These are phyloP conservation scores for Pachyuromys duprasi DNA, from an alignment of 2,797 vertebrate genomes.

Conservation along the genomic window DNA sequence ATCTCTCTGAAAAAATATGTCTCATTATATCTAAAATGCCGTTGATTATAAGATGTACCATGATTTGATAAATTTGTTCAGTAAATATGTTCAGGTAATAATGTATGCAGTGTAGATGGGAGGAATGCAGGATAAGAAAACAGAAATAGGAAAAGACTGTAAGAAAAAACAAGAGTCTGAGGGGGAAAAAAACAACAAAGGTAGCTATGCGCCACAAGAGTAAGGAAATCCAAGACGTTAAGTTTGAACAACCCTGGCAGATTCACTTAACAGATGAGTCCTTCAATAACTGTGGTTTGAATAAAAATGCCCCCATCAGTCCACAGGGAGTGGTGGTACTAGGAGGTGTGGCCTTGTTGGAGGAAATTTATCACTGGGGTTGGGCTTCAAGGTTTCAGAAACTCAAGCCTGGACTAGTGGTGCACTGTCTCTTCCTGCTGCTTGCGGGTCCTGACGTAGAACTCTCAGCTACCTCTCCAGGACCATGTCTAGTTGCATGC, in stretches of 20 bases:
- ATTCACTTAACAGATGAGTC: neutral
- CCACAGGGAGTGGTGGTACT: neutral
- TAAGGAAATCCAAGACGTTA: conserved; percentile 1
- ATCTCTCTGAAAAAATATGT: conserved; percentile 33
- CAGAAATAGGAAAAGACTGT: neutral
- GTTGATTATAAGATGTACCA: neutral
- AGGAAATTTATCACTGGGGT: neutral
- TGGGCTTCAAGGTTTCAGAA: neutral
- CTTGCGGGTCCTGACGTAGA: neutral
- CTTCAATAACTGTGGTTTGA: neutral
- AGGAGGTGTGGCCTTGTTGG: neutral
- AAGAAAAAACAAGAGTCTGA: neutral
- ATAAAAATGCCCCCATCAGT: neutral
- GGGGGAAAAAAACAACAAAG: accelerated
- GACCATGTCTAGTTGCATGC: neutral
- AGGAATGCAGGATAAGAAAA: neutral
- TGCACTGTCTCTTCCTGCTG: neutral
- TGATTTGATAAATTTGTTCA: neutral
- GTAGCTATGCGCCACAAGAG: neutral
- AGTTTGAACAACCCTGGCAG: neutral
- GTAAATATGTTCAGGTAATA: neutral
- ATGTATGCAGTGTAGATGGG: neutral
- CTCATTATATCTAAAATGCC: conserved; percentile 32
- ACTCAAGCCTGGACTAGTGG: neutral
- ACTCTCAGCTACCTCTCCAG: neutral